Evolutionary conservation across 2,888 invertebrate species (phyloP).

Genomic region (Alcis repandata): DNA sequence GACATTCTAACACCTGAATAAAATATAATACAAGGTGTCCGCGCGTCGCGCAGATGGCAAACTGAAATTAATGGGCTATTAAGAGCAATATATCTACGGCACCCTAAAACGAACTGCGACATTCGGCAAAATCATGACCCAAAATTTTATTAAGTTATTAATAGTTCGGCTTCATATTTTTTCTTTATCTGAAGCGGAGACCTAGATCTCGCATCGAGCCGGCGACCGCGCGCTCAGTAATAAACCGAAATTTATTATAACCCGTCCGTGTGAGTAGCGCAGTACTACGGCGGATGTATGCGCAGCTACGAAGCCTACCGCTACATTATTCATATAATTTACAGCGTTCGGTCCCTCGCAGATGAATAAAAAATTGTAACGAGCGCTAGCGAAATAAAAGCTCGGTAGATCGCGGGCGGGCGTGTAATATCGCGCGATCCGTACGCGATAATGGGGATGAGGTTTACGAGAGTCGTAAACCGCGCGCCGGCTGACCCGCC

Average conservation of each 20-base stretch:
- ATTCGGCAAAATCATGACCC: conserved; percentile 51
- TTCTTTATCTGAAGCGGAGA: conserved; percentile 16
- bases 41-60: conserved; percentile 33
- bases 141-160: conserved; percentile 52
- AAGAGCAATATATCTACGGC: conserved; percentile 41
- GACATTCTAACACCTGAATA: conserved; percentile 43
- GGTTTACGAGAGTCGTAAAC: conserved; percentile 37
- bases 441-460: conserved; percentile 36
- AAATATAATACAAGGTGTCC: conserved; percentile 38
- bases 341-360: conserved; percentile 41
- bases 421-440: conserved; percentile 31
- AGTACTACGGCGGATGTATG: conserved; percentile 9
- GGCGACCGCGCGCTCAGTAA: background rate
- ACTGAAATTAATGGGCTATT: conserved; percentile 53
- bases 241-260: conserved; percentile 11
- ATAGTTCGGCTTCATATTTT: conserved; percentile 30
- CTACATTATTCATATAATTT: conserved; percentile 52
- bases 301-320: conserved; percentile 7
- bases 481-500: background rate
- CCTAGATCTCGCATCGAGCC: background rate
- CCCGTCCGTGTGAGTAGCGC: background rate
- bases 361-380: conserved; percentile 50
- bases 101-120: conserved; percentile 39
- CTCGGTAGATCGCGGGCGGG: conserved; percentile 24
- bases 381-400: conserved; percentile 41